A percentile compares a stretch with the other conserved stretches of the same genome.
These are phyloP conservation scores for Gallirallus australis DNA, from an alignment of 2,797 vertebrate species.

Conservation along the genomic window DNA sequence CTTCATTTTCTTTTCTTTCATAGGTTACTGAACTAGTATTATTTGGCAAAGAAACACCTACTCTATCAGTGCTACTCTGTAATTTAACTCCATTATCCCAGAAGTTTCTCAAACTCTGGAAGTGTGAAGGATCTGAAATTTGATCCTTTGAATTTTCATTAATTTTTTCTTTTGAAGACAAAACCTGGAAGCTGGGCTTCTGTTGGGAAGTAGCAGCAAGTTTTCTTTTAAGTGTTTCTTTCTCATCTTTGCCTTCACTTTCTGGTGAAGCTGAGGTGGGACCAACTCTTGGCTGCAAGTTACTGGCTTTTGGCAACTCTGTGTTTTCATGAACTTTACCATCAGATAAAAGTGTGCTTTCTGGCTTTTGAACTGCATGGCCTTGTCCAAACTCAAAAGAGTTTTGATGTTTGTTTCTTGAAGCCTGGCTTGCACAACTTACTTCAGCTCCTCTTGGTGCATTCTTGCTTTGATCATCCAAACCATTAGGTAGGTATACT, in stretches of 20 bases:
- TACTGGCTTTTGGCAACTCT: neutral
- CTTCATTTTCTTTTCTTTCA: conserved; percentile 41
- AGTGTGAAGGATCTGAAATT: conserved; percentile 79
- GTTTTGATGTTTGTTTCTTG: conserved; percentile 75
- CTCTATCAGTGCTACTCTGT: conserved; percentile 17
- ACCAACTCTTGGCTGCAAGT: neutral
- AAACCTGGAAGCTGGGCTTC: conserved; percentile 76
- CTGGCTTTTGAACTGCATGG: conserved; percentile 1
- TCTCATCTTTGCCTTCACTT: conserved; percentile 1
- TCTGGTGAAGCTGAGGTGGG: neutral
- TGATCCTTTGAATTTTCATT: conserved; percentile 77
- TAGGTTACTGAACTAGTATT: neutral
- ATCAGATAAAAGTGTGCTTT: neutral
- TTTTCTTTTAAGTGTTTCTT: conserved; percentile 10
- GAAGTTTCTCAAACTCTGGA: conserved; percentile 88
- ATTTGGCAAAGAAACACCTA: neutral
- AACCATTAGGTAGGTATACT: neutral
- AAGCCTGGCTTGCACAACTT: conserved; percentile 68
- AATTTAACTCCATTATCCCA: conserved; percentile 83
- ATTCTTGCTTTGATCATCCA: conserved; percentile 11
- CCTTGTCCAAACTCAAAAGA: conserved; percentile 68
- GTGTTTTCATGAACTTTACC: neutral
- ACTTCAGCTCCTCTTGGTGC: conserved; percentile 35
- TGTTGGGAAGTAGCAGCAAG: neutral
- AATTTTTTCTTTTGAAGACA: conserved; percentile 82